Evolutionary conservation across 53 echinoderm and acorn worm genomes (phyloP), one percentile per base, ranked within the genome.

Genomic region (Hippasteria phrygiana): DNA sequence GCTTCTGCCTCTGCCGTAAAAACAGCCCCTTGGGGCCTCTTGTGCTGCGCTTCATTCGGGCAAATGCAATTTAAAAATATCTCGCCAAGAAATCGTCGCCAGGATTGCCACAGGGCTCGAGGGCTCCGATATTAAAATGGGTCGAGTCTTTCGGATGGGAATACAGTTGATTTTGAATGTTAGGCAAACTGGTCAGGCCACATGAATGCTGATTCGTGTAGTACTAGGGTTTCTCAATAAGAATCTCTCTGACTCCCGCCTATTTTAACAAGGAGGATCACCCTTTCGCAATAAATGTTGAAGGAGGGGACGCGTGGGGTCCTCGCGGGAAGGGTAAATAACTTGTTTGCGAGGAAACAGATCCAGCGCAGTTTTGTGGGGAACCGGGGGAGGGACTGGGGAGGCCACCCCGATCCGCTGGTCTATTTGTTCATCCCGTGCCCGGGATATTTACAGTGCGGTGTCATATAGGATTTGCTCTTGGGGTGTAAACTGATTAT

Each of bases 61-160:
- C 34, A 71, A 48, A 85, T 85, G 85, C 71, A 85, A 85, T 85
- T 85, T 69, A 47, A 51, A 53, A 51, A 71, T 70, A 85, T 85
- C 43, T 85, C 48, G 42, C 41, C 71, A 70, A 36, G 69, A 70
- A 85, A 85, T 85, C 70, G 85, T 70, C 85, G 70, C 85, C 71
- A 48, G 47, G 70, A 69, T 67, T 46, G 85, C 85, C 85, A 35
- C 17, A 45, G 85, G 85, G 85, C 33, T 47, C 22, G 9, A 29
- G 24, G 9, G 70, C 37, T 50, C 34, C 34, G 35, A 48, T 85
- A 85, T 85, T 85, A 85, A 59, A 53, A 69, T 65, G 63, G 26
- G 43, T 18, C 64, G 66, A 18, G 28, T 40, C 43, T 63, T 26
- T 40, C 26, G 65, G 32, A 39, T 29, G 66, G 47, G 62, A 80